Percentiles rank a stretch among this genome's conserved stretches.
These are phyloP conservation scores for Pseudococcus jackbeardsleyi DNA, from an alignment of 2,888 invertebrate genomes.

Conservation along the genomic window DNA sequence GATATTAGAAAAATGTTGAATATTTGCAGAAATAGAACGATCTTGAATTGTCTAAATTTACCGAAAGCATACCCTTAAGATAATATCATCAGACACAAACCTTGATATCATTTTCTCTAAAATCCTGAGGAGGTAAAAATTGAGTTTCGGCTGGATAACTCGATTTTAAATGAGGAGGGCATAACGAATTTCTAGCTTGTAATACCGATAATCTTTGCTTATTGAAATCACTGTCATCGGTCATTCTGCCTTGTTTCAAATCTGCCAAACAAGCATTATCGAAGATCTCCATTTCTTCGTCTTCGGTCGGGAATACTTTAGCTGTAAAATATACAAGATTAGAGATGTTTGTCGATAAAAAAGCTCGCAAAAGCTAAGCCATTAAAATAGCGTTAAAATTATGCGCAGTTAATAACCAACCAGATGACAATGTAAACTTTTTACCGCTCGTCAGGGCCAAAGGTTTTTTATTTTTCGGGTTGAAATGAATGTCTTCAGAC, in stretches of 20 bases:
- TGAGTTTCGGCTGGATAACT: constrained; percentile 87
- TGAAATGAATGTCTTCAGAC: constrained; percentile 57
- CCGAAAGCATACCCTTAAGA: too few relatives aligned
- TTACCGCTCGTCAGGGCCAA: constrained; percentile 68
- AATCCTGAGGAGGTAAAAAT: constrained; percentile 72
- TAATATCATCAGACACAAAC: constrained; percentile 71
- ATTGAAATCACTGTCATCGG: constrained; percentile 85
- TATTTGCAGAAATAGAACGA: too few relatives aligned
- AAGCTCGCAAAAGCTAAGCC: background rate
- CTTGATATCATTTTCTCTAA: constrained; percentile 79
- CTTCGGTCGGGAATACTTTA: constrained; percentile 70
- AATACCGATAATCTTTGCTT: constrained; percentile 74
- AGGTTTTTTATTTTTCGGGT: background rate
- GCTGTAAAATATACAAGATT: constrained; percentile 66
- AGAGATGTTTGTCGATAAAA: background rate
- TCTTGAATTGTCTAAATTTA: too few relatives aligned
- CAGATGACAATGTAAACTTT: constrained; percentile 68
- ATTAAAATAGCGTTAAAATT: background rate
- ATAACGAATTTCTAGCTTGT: constrained; percentile 83
- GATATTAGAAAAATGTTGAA: too few relatives aligned
- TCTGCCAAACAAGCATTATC: constrained; percentile 82
- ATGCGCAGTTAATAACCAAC: constrained; percentile 68
- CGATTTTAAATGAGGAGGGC: constrained; percentile 87
- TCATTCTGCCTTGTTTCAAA: constrained; percentile 73
- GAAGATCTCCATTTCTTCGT: constrained; percentile 88